Evolutionary conservation across 2,113 vertebrate species (phyloP).

Genomic region (Eretmochelys imbricata): DNA sequence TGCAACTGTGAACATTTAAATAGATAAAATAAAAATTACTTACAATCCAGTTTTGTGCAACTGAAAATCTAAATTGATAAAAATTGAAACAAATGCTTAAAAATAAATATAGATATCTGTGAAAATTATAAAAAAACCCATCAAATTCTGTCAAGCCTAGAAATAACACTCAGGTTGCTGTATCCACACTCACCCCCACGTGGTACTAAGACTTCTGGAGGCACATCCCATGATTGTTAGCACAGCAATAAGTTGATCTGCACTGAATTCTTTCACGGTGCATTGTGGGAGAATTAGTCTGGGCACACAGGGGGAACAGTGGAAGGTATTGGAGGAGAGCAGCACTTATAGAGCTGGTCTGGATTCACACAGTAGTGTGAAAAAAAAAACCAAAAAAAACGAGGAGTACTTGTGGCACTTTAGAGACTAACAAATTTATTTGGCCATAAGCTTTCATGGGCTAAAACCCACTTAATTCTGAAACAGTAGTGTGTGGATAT

Average conservation of each 20-base stretch:
- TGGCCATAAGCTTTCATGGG: too few species aligned
- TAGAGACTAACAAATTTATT: too few species aligned
- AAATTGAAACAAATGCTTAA: background rate
- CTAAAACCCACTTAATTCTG: too few species aligned
- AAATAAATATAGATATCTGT: background rate
- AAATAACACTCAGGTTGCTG: background rate
- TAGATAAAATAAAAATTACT: background rate
- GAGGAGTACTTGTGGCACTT: too few species aligned
- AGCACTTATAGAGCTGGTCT: background rate
- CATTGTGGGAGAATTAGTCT: background rate
- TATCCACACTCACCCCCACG: background rate
- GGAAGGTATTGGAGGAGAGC: background rate
- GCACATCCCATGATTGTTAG: fast-evolving
- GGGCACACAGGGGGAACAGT: fast-evolving
- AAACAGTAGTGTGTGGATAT: slow-evolving; percentile 57
- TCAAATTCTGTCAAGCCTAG: background rate
- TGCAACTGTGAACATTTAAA: background rate
- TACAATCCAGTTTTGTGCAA: background rate
- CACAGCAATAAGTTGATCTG: fast-evolving
- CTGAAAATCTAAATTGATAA: background rate
- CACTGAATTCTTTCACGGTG: background rate
- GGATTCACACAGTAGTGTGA: slow-evolving; percentile 67
- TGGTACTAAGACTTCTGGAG: background rate
- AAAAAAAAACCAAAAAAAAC: too few species aligned
- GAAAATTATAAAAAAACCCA: background rate